Evolutionary conservation across 2,113 vertebrate genomes (phyloP), one percentile per base, ranked within the genome.

Genomic region (Amia ocellicauda): DNA sequence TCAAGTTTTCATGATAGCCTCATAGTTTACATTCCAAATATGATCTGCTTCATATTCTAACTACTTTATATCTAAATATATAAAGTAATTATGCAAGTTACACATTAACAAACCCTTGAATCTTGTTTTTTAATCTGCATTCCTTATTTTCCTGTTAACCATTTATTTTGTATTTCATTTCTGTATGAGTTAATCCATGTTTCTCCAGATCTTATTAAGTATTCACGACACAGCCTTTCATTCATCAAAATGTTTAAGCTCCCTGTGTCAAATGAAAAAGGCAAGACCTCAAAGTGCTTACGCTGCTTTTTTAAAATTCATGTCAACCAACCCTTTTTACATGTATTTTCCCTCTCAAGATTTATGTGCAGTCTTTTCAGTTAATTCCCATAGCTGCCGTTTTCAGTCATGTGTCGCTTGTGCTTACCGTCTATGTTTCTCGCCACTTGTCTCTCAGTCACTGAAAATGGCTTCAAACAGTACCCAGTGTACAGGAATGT

Each of bases 391-490:
- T 36, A 36, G 31, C 31, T 36, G 31, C 31, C 31, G 5, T 17
- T 47, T 17, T 17, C 45, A 16, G 45, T n/a, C 45, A 47, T 47
- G 13, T 47, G 45, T 19, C 45, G 2, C 4, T 47, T 19, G 4
- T 17, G 2, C 13, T 47, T 47, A 47, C 3, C n/a, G 45, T 47
- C n/a, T 3, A 5, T 47, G 3, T 47, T n/a, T 1, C 7, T n/a
- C 14, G 13, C 45, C 5, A 47, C 5, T 2, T 47, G 45, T 47
- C 45, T 47, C n/a, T 47, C 43, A n/a, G 13, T 47, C 45, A 47
- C 45, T 47, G 45, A 47, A 47, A 47, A n/a, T n/a, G 43, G 43
- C 43, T 47, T 16, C 31, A 36, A n/a, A n/a, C n/a, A n/a, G n/a
- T n/a, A n/a, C n/a, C n/a, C n/a, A n/a, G n/a, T n/a, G n/a, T n/a